Percentiles rank a stretch among this genome's conserved stretches.
These are phyloP conservation scores for Nemurella pictetii DNA, from an alignment of 2,888 invertebrate genomes.

Conservation along the genomic window DNA sequence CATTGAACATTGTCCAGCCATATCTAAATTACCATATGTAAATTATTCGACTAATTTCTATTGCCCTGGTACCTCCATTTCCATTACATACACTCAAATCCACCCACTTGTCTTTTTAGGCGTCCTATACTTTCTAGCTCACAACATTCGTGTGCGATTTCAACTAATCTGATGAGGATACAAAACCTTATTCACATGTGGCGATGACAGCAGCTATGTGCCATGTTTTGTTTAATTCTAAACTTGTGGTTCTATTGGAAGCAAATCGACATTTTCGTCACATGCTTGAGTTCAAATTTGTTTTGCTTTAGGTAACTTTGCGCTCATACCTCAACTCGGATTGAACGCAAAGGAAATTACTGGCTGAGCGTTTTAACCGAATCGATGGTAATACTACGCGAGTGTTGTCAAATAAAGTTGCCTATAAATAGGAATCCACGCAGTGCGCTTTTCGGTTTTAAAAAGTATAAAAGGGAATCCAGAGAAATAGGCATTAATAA, in stretches of 20 bases:
- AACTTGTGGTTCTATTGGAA: not conserved
- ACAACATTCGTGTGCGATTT: not conserved
- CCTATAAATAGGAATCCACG: not conserved
- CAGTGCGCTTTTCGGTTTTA: not conserved
- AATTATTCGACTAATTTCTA: constrained; percentile 39
- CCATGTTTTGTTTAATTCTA: not conserved
- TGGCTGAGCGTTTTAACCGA: not conserved
- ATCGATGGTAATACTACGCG: not conserved
- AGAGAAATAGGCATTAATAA: not conserved
- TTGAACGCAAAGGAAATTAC: not conserved
- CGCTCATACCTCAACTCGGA: not conserved
- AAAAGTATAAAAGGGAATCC: too few relatives aligned
- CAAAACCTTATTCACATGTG: not conserved
- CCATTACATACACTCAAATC: not conserved
- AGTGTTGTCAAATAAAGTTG: not conserved
- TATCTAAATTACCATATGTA: constrained; percentile 38
- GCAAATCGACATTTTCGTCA: not conserved
- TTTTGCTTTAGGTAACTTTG: not conserved
- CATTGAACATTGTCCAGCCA: constrained; percentile 14
- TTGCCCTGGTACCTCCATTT: constrained; percentile 27
- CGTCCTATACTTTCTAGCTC: not conserved
- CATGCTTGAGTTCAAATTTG: not conserved
- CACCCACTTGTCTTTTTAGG: not conserved
- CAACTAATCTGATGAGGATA: not conserved
- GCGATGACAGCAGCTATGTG: not conserved